phyloP scores from a whole-genome alignment of 2,113 vertebrate genomes.

The Zapornia atra region DNA sequence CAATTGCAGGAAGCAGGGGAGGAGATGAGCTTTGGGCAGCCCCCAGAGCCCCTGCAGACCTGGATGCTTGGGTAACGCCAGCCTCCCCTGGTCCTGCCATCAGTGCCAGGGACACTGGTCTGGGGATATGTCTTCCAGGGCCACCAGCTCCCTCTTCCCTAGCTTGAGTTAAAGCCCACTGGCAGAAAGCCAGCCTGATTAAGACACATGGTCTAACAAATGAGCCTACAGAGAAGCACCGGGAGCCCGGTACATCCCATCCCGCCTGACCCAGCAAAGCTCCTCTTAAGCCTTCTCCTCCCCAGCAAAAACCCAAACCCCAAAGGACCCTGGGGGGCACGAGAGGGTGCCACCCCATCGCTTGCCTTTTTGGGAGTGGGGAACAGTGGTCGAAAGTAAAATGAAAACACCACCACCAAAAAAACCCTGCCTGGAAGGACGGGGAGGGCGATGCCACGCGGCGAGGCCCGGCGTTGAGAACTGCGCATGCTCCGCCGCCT shows the following conservation, averaged over 20 bases:
- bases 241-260: background rate
- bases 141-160: background rate
- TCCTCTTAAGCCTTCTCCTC: background rate
- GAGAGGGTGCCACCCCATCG: background rate
- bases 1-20: background rate
- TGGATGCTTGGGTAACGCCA: background rate
- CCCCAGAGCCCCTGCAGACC: background rate
- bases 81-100: background rate
- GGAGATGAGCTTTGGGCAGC: background rate
- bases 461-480: background rate
- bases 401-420: too few relatives aligned
- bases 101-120: background rate
- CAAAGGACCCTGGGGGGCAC: background rate
- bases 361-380: fast-evolving
- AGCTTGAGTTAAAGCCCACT: background rate
- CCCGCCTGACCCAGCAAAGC: background rate
- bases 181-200: background rate
- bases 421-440: background rate
- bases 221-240: background rate
- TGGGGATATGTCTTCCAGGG: background rate
- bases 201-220: background rate
- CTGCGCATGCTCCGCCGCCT: fast-evolving
- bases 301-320: background rate
- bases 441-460: fast-evolving
- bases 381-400: background rate